Conservation (phyloP, 2,797 vertebrate genomes). For the Periparus ater region DNA sequence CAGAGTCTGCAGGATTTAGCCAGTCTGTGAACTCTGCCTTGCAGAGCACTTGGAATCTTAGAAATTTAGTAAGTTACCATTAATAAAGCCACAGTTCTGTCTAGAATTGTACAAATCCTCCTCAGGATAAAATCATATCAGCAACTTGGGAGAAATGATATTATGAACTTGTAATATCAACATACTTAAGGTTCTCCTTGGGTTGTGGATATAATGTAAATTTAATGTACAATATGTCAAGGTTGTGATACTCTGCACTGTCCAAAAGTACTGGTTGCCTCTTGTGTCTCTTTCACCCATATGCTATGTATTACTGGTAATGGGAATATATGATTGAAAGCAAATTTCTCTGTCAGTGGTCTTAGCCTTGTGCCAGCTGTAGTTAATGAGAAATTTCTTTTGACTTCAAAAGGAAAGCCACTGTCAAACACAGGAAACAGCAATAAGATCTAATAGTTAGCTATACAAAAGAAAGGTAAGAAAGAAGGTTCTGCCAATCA, state of each 20-base stretch:
- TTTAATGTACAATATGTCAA: constrained; percentile 51
- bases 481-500: constrained; percentile 33
- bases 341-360: constrained; percentile 57
- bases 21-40: not conserved
- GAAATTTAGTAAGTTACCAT: not conserved
- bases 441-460: constrained; percentile 13
- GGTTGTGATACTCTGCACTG: not conserved
- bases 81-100: not conserved
- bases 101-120: not conserved
- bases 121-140: constrained; percentile 8
- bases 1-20: not conserved
- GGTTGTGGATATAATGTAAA: constrained; percentile 45
- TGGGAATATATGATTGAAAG: constrained; percentile 36
- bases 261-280: constrained; percentile 23
- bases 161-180: constrained; percentile 24
- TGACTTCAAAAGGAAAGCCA: not conserved
- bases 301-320: constrained; percentile 1
- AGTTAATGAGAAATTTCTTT: constrained; percentile 2
- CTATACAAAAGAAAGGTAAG: constrained; percentile 30
- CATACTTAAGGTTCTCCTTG: constrained; percentile 45
- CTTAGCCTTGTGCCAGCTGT: not conserved
- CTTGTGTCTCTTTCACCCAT: constrained; percentile 2
- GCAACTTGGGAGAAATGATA: not conserved
- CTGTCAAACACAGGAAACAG: constrained; percentile 13
- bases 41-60: not conserved